Evolutionary conservation across 2,888 invertebrate genomes (phyloP).

Genomic region (Xestia c-nigrum): DNA sequence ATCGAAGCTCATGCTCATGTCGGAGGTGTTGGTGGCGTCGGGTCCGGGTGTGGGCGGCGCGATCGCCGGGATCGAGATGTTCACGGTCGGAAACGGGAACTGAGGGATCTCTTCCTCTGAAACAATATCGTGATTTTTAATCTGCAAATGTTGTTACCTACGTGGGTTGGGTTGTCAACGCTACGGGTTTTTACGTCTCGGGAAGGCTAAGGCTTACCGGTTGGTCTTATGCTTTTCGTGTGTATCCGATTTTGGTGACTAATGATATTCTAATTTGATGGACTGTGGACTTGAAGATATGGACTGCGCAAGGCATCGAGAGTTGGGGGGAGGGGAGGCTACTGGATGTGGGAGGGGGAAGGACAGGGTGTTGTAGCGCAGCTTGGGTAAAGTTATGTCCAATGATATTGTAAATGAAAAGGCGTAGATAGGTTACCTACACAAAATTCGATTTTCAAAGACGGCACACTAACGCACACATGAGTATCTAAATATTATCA

Average conservation of each 20-base stretch:
- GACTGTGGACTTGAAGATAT: not conserved
- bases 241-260: not conserved
- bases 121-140: slow-evolving; percentile 25
- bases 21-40: slow-evolving; percentile 81
- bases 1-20: slow-evolving; percentile 90
- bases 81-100: slow-evolving; percentile 85
- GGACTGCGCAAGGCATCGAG: no score
- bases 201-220: not conserved
- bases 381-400: not conserved
- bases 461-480: no score
- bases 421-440: no score
- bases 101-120: slow-evolving; percentile 88
- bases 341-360: not conserved
- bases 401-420: not conserved
- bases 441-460: no score
- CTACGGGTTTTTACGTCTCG: not conserved
- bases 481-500: no score
- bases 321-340: not conserved
- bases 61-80: slow-evolving; percentile 71
- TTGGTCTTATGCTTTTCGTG: not conserved
- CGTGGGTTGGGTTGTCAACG: not conserved
- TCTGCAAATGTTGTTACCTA: not conserved
- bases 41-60: slow-evolving; percentile 60
- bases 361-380: not conserved
- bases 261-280: accelerated